Evolutionary conservation across 1,140 invertebrate genomes (phyloP), one percentile per base, ranked within the genome.

Genomic region (Hormaphis cornu): DNA sequence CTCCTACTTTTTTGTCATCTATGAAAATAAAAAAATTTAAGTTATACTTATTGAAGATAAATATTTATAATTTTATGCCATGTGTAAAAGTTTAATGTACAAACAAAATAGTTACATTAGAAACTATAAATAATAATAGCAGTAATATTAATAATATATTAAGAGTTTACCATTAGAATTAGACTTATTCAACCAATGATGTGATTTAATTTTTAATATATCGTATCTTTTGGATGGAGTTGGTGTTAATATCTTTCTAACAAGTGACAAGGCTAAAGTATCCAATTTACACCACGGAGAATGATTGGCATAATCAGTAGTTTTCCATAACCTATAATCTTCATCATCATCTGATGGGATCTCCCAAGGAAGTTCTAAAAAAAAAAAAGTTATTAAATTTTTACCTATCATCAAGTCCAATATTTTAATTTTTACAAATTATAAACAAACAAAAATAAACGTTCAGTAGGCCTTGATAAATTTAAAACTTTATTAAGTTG

Each of bases 341-440:
- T 76, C 71, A 77, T 88, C 91, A 10, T 82, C 80, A 52, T 79
- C 76, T 33, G 81, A 81, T 1, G 95, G 88, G 75, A 91, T 85
- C 81, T 94, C 89, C 95, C 95, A 97, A 22, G 94, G 94, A 70
- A 97, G 79, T 80, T 97, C 94, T 93, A 79, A 40, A 80, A 78
- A 72, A 72, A 74, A 73, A 70, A 70, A 63, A 14, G 70, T 33
- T 33, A 33, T 6, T 33, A 33, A 33, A 6, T 33, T 33, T 33
- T 33, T 6, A n/a, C 44, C 14, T 58, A 35, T 26, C 52, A 70
- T 52, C 9, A 44, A 42, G 26, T 69, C 26, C 63, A 70, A n/a
- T n/a, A n/a, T n/a, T n/a, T n/a, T n/a, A n/a, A n/a, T n/a, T n/a
- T n/a, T n/a, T n/a, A n/a, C n/a, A 20, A 20, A 69, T 30, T 35